Evolutionary conservation across 2,888 invertebrate species (phyloP).

Genomic region (Diaperis boleti): DNA sequence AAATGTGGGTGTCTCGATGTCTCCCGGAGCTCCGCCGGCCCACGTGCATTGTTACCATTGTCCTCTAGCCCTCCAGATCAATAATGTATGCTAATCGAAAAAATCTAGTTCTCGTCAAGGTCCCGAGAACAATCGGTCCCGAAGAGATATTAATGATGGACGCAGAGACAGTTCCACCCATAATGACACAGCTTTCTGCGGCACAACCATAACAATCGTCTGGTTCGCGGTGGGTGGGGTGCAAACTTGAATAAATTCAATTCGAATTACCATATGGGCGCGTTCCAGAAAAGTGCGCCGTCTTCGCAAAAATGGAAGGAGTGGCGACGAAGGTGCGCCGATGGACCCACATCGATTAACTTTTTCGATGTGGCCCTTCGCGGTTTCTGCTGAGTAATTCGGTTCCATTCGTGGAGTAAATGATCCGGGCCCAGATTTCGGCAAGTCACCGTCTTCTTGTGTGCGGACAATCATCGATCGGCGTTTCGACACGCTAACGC

Average conservation of each 20-base stretch:
- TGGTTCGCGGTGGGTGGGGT: not conserved
- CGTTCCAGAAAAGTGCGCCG: not conserved
- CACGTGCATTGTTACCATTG: slow-evolving; percentile 40
- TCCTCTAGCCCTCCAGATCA: slow-evolving; percentile 27
- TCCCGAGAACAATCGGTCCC: slow-evolving; percentile 36
- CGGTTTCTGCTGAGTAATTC: slow-evolving; percentile 16
- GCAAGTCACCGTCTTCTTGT: slow-evolving; percentile 15
- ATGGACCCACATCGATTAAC: not conserved
- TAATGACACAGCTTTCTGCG: slow-evolving; percentile 47
- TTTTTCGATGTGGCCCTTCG: not conserved
- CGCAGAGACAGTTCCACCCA: slow-evolving; percentile 43
- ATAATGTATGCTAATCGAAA: slow-evolving; percentile 38
- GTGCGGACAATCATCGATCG: slow-evolving; percentile 10
- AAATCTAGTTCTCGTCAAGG: slow-evolving; percentile 35
- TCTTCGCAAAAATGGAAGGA: not conserved
- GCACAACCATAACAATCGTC: slow-evolving; percentile 46
- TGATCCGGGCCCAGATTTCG: slow-evolving; percentile 11
- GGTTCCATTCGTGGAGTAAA: slow-evolving; percentile 7
- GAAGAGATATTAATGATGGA: slow-evolving; percentile 40
- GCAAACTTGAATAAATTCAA: slow-evolving; percentile 4
- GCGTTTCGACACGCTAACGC: slow-evolving; percentile 14
- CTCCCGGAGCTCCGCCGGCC: slow-evolving; percentile 39
- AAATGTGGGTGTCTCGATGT: slow-evolving; percentile 34
- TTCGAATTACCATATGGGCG: slow-evolving; percentile 5
- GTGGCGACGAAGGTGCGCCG: not conserved